phyloP scores from a whole-genome alignment of 2,113 vertebrate genomes.

The Hemicordylus capensis region DNA sequence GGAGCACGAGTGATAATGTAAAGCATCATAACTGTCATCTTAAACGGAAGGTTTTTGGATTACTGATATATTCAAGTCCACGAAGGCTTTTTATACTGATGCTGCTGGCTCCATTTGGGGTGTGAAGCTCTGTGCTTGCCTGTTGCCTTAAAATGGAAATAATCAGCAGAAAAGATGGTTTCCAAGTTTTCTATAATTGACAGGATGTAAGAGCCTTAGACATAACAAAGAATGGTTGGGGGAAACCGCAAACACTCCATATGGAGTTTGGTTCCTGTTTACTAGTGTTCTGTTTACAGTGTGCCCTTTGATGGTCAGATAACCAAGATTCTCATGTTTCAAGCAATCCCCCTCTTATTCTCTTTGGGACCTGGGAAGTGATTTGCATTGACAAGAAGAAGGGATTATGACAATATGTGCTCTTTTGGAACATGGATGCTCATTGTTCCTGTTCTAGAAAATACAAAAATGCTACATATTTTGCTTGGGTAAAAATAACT shows the following conservation, averaged over 20 bases:
- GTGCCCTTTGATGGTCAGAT: slow-evolving; percentile 69
- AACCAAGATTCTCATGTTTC: slow-evolving; percentile 69
- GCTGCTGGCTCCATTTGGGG: neutral
- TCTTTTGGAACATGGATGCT: slow-evolving; percentile 57
- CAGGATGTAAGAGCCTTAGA: slow-evolving; percentile 66
- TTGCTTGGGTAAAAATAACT: slow-evolving; percentile 53
- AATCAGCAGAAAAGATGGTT: slow-evolving; percentile 69
- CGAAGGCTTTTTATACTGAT: neutral
- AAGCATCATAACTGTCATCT: no score
- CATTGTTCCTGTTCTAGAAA: slow-evolving; percentile 51
- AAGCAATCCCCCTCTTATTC: slow-evolving; percentile 67
- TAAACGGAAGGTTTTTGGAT: no score
- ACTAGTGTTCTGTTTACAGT: slow-evolving; percentile 71
- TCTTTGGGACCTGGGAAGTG: slow-evolving; percentile 58
- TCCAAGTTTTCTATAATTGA: slow-evolving; percentile 73
- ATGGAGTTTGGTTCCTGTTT: slow-evolving; percentile 71
- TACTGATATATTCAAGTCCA: neutral
- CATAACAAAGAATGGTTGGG: slow-evolving; percentile 73
- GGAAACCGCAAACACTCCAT: slow-evolving; percentile 68
- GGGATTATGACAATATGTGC: slow-evolving; percentile 63
- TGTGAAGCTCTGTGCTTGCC: slow-evolving; percentile 52
- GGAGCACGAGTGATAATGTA: no score
- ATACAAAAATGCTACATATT: slow-evolving; percentile 45
- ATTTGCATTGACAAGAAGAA: slow-evolving; percentile 65
- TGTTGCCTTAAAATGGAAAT: slow-evolving; percentile 66